These are phyloP conservation scores for Lycocerus yunnanus DNA, from an alignment of 2,888 invertebrate genomes.

Conservation along the genomic window DNA sequence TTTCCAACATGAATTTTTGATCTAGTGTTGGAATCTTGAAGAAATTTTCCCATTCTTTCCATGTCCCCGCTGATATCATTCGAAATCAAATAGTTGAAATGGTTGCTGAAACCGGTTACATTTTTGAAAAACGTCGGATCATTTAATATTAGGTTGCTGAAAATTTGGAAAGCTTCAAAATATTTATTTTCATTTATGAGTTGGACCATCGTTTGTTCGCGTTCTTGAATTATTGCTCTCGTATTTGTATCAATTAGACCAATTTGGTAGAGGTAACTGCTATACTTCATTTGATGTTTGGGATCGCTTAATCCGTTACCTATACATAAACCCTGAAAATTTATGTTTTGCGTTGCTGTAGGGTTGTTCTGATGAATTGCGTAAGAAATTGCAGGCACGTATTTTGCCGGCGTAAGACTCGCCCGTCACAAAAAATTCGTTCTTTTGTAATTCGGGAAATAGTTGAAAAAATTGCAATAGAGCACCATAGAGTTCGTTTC, in stretches of 20 bases:
- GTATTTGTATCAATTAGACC: slow-evolving; percentile 73
- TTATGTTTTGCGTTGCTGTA: slow-evolving; percentile 66
- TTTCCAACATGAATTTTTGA: slow-evolving; percentile 86
- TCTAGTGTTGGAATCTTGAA: slow-evolving; percentile 67
- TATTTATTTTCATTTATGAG: slow-evolving; percentile 69
- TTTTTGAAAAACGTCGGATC: slow-evolving; percentile 73
- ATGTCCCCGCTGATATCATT: slow-evolving; percentile 59
- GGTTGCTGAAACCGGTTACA: slow-evolving; percentile 75
- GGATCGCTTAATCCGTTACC: slow-evolving; percentile 85
- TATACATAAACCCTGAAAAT: slow-evolving; percentile 72
- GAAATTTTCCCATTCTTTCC: slow-evolving; percentile 64
- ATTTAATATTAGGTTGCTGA: slow-evolving; percentile 73
- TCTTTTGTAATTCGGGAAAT: slow-evolving; percentile 74
- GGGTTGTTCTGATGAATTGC: slow-evolving; percentile 71
- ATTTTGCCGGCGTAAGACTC: slow-evolving; percentile 89
- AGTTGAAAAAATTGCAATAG: slow-evolving; percentile 82
- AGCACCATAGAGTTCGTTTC: slow-evolving; percentile 76
- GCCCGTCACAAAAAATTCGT: slow-evolving; percentile 85
- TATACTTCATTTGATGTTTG: slow-evolving; percentile 74
- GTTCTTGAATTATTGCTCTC: slow-evolving; percentile 62
- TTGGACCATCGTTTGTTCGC: slow-evolving; percentile 62
- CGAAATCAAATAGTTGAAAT: slow-evolving; percentile 73
- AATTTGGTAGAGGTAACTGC: slow-evolving; percentile 78
- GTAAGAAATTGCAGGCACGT: slow-evolving; percentile 77
- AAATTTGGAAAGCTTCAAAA: slow-evolving; percentile 71